Base-by-base conservation (phyloP, 2,797 vertebrate genomes). In the Sebastes flavidus region DNA sequence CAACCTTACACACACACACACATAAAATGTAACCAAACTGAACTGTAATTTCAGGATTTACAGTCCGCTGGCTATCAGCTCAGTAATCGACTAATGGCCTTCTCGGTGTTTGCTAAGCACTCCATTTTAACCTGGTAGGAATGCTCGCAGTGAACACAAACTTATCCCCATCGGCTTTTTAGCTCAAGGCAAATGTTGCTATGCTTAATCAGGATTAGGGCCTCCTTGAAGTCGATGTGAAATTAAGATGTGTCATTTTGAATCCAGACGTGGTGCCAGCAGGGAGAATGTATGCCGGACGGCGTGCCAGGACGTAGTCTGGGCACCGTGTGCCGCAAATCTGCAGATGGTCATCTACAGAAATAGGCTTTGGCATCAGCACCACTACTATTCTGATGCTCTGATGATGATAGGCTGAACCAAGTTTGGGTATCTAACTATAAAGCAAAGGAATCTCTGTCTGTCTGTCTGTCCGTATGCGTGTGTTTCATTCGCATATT, bases 331-430 rank as follows among this genome's bases (percentile, higher is more conserved):
- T 87, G 84, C 86, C 46, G 24, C 86, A 84, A 84, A 89, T 76
- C 88, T 87, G 85, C 92, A 88, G 87, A 92, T 89, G 90, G 90
- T 88, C 87, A 83, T 88, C 91, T 79, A 78, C 90, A 91, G 80
- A 91, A 94, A 94, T 91, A 92, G 91, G 86, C 80, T 66, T 76
- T 90, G 87, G 87, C 89, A 77, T 84, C 62, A n/a, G 36, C 82
- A 34, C 30, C 54, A 10, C 83, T 83, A 69, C 87, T 90, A 89
- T 89, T 89, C 89, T 80, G 68, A 86, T 79, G 72, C 65, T 81
- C 55, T 55, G 84, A 75, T 87, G 78, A 87, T 78, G 80, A 89
- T 55, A 72, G 81, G 69, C 79, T 87, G 34, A 65, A 84, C 52
- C 42, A 65, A 62, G 65, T 76, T 85, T 83, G 65, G 84, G 63